phyloP scores from a whole-genome alignment of 2,113 vertebrate genomes.

The Microcebus ravelobensis region DNA sequence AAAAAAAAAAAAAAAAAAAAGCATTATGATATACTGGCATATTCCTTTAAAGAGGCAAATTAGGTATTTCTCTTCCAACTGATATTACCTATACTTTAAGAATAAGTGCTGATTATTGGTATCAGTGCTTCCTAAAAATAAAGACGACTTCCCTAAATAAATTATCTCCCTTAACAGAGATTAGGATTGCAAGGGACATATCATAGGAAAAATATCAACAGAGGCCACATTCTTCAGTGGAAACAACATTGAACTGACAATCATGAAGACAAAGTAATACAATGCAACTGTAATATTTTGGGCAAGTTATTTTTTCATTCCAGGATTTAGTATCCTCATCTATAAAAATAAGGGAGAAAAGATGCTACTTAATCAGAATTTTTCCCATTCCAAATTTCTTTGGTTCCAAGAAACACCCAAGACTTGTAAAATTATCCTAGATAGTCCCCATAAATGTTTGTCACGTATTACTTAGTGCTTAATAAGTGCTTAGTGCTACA shows the following conservation, averaged over 20 bases:
- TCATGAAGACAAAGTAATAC: not conserved
- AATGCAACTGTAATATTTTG: not conserved
- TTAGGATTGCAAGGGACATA: not conserved
- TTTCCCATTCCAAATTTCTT: conserved; percentile 23
- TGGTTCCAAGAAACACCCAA: conserved; percentile 15
- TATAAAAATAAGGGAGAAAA: not conserved
- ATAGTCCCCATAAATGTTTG: not conserved
- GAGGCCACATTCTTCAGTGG: not conserved
- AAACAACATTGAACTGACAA: not conserved
- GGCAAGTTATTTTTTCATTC: not conserved
- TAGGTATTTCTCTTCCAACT: not conserved
- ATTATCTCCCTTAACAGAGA: conserved; percentile 38
- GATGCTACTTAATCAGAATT: conserved; percentile 23
- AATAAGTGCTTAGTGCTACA: not conserved
- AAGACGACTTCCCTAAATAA: conserved; percentile 19
- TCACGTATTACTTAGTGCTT: not conserved
- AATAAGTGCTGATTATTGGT: not conserved
- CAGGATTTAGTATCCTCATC: not conserved
- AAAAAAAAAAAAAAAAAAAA: too few relatives aligned
- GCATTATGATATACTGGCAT: not conserved
- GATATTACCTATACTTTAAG: not conserved
- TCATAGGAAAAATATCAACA: not conserved
- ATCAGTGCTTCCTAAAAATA: not conserved
- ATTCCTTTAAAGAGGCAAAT: not conserved
- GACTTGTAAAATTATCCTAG: not conserved